Percentiles rank a stretch among this genome's conserved stretches.
Conservation (phyloP, 1,140 invertebrate species). For the Pseudomyrmex flavicornis region DNA sequence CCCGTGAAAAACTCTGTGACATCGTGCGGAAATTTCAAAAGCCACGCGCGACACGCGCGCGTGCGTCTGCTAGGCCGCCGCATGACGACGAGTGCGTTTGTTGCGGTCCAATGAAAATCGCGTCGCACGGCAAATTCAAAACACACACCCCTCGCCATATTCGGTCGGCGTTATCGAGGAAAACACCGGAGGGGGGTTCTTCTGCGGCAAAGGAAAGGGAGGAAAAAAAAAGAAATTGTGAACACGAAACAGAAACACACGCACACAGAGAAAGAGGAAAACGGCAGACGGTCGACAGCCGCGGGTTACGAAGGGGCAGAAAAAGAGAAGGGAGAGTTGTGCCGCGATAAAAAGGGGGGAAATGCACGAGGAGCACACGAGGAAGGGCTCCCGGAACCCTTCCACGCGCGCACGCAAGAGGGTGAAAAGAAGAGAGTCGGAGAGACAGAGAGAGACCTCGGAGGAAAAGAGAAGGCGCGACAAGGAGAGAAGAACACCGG, state of each 20-base stretch:
- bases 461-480: constrained; percentile 18
- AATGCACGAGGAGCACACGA: constrained; percentile 42
- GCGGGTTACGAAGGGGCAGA: constrained; percentile 40
- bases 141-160: constrained; percentile 10
- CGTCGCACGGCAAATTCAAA: constrained; percentile 54
- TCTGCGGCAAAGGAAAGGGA: background rate
- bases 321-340: background rate
- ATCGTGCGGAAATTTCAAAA: constrained; percentile 51
- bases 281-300: constrained; percentile 58
- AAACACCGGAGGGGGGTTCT: constrained; percentile 26
- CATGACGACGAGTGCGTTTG: constrained; percentile 35
- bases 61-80: background rate
- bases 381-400: constrained; percentile 35
- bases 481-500: constrained; percentile 29
- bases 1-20: constrained; percentile 15
- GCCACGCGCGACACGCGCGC: constrained; percentile 44
- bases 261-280: constrained; percentile 12
- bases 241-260: constrained; percentile 32
- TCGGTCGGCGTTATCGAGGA: constrained; percentile 43
- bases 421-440: constrained; percentile 45
- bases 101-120: constrained; percentile 66
- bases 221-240: constrained; percentile 17
- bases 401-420: constrained; percentile 35
- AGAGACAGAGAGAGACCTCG: too few species aligned
- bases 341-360: constrained; percentile 14